These are phyloP conservation scores for Tetropium fuscum DNA, from an alignment of 2,888 invertebrate genomes.

Conservation along the genomic window DNA sequence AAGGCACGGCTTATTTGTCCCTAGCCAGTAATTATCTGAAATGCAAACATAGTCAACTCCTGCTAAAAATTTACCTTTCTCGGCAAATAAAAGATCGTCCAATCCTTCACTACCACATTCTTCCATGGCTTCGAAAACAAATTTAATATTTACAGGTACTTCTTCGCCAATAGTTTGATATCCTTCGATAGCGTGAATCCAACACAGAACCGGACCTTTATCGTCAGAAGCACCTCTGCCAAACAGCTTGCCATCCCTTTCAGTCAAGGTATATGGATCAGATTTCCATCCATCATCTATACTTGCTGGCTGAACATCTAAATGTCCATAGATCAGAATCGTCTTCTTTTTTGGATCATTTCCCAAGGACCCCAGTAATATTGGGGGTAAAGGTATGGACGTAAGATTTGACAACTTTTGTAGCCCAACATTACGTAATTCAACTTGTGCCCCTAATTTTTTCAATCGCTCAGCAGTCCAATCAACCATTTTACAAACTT, in stretches of 20 bases:
- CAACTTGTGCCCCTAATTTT: slow-evolving; percentile 73
- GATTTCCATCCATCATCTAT: slow-evolving; percentile 96
- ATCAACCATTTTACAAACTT: slow-evolving; percentile 72
- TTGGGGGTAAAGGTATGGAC: slow-evolving; percentile 85
- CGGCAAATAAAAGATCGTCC: slow-evolving; percentile 80
- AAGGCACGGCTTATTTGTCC: slow-evolving; percentile 95
- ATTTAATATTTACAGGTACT: slow-evolving; percentile 84
- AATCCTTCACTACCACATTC: slow-evolving; percentile 97
- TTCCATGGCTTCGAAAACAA: slow-evolving; percentile 98
- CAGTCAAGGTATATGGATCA: slow-evolving; percentile 92
- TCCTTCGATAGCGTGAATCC: slow-evolving; percentile 94
- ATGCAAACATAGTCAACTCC: slow-evolving; percentile 95
- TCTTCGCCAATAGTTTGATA: slow-evolving; percentile 75
- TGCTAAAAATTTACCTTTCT: slow-evolving; percentile 83
- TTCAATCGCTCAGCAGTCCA: slow-evolving; percentile 73
- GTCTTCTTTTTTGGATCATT: slow-evolving; percentile 90
- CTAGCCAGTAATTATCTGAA: slow-evolving; percentile 99
- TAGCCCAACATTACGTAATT: slow-evolving; percentile 72
- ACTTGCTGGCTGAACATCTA: slow-evolving; percentile 97
- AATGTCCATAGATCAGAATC: slow-evolving; percentile 94
- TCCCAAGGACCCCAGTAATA: slow-evolving; percentile 84
- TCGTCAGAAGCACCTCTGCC: slow-evolving; percentile 94
- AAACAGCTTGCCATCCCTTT: slow-evolving; percentile 89
- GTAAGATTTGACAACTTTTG: slow-evolving; percentile 80
- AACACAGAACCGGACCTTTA: slow-evolving; percentile 92